A percentile compares a stretch with the other conserved stretches of the same genome.
Evolutionary conservation across 1,140 invertebrate species (phyloP).

Genomic region (Ganaspis sp.): DNA sequence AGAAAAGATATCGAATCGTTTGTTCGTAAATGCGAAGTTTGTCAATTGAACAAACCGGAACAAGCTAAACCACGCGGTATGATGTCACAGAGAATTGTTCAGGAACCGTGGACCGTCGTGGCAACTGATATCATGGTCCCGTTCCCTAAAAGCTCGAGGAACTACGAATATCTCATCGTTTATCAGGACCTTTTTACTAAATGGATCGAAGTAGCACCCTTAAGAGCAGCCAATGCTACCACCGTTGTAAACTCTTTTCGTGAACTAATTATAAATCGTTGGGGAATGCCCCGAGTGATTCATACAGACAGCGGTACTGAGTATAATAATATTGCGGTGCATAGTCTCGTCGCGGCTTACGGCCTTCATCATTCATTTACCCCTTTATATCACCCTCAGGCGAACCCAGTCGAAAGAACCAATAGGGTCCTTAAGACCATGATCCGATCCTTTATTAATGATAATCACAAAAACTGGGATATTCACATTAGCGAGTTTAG

Average conservation of each 20-base stretch:
- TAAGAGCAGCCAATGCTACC: neutral
- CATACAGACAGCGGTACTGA: neutral
- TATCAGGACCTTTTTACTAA: slow-evolving; percentile 32
- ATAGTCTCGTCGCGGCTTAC: too few relatives aligned
- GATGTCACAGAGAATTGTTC: neutral
- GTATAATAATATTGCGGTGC: neutral
- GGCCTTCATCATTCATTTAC: too few relatives aligned
- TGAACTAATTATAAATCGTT: neutral
- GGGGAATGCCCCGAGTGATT: too few relatives aligned
- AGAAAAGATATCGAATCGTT: neutral
- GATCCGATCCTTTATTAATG: too few relatives aligned
- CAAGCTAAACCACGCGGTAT: neutral
- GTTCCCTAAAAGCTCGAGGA: neutral
- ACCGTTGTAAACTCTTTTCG: neutral
- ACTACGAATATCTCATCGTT: slow-evolving; percentile 14
- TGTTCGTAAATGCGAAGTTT: neutral
- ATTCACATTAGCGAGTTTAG: too few relatives aligned
- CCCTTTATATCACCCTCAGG: too few relatives aligned
- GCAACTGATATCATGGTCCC: slow-evolving; percentile 18
- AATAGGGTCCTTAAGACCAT: too few relatives aligned
- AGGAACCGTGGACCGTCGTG: too few relatives aligned
- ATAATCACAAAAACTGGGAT: too few relatives aligned
- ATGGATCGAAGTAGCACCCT: slow-evolving; percentile 7
- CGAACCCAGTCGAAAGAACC: too few relatives aligned
- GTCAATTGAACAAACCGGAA: too few relatives aligned